Conservation (phyloP, 1,140 invertebrate species). For the Macrocentrus cingulum region DNA sequence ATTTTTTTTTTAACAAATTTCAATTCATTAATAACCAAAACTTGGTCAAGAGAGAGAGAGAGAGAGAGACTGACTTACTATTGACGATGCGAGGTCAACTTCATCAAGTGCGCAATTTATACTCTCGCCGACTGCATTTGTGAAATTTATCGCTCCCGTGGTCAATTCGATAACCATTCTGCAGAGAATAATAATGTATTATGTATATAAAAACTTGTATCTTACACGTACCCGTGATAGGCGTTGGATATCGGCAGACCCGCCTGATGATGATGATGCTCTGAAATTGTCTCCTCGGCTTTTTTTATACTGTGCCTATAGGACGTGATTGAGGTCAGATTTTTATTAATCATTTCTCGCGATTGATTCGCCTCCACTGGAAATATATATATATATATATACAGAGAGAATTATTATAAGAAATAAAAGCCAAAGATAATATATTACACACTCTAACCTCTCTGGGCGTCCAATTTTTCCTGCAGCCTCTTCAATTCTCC, state of each 20-base stretch:
- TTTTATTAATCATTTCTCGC: background rate
- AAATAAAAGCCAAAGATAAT: too few relatives aligned
- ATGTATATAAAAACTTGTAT: background rate
- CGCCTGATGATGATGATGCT: too few relatives aligned
- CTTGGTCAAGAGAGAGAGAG: background rate
- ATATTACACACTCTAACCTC: background rate
- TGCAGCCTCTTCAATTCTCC: too few relatives aligned
- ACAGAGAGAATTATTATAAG: background rate
- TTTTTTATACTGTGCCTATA: conserved; percentile 11
- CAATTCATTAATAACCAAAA: background rate
- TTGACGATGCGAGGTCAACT: background rate
- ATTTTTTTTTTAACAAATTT: background rate
- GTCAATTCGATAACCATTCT: background rate
- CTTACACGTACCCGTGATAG: conserved; percentile 1
- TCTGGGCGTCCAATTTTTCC: background rate
- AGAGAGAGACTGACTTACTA: background rate
- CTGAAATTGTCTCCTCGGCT: background rate
- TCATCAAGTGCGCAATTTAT: background rate
- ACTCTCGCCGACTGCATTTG: background rate
- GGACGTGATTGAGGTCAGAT: conserved; percentile 8
- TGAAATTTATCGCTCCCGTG: background rate
- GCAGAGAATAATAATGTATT: background rate
- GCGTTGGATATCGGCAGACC: conserved; percentile 6
- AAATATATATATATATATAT: background rate
- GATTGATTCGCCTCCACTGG: background rate